Percentiles rank a stretch among this genome's conserved stretches.
Conservation (phyloP, 2,797 vertebrate genomes). For the Phoxinus dragarum region DNA sequence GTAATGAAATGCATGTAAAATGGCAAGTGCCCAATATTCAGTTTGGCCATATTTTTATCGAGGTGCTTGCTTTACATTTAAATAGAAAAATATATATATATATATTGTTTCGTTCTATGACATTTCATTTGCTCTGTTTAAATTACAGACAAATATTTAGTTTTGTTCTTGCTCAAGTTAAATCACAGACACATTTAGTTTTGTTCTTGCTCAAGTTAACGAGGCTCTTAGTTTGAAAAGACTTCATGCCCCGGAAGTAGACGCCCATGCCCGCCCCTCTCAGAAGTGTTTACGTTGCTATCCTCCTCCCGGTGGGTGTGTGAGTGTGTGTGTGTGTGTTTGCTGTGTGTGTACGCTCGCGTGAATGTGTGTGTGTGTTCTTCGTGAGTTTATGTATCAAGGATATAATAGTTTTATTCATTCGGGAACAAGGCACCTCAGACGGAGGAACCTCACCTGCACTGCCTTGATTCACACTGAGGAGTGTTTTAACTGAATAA, state of each 20-base stretch:
- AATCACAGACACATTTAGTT: neutral
- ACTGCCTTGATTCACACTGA: neutral
- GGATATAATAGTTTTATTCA: constrained; percentile 48
- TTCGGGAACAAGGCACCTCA: constrained; percentile 23
- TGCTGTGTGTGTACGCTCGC: neutral
- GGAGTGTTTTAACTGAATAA: neutral
- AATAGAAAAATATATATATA: too few species aligned
- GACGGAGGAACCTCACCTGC: neutral
- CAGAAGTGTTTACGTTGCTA: constrained; percentile 42
- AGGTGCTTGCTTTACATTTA: neutral
- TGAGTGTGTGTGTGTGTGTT: neutral
- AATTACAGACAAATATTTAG: neutral
- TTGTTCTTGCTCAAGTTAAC: neutral
- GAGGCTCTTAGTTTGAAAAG: constrained; percentile 4
- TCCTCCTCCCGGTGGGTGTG: neutral
- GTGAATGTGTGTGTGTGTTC: neutral
- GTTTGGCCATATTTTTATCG: neutral
- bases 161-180: neutral
- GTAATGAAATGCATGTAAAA: constrained; percentile 16
- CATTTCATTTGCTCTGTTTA: neutral
- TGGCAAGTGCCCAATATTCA: neutral
- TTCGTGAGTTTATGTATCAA: constrained; percentile 48
- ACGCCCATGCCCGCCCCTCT: neutral
- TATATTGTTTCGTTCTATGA: fast-evolving
- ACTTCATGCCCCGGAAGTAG: neutral